phyloP scores from a whole-genome alignment of 2,888 invertebrate genomes.

The Petrophora chlorosata region DNA sequence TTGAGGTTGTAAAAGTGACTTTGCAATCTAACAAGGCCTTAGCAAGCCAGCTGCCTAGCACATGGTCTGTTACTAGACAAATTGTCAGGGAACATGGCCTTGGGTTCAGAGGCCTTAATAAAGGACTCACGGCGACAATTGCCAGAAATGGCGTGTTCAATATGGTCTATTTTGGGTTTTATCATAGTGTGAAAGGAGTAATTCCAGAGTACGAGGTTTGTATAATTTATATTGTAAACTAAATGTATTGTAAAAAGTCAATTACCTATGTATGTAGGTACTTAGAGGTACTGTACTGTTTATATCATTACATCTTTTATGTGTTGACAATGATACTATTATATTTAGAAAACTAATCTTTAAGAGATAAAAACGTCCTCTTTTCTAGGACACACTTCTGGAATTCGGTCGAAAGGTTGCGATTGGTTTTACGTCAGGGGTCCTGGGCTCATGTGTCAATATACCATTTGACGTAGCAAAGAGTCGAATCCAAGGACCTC shows the following conservation, averaged over 20 bases:
- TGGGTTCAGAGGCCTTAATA: conserved; percentile 91
- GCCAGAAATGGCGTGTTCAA: conserved; percentile 96
- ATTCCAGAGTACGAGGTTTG: conserved; percentile 86
- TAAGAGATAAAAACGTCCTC: background rate
- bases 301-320: background rate
- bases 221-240: background rate
- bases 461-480: conserved; percentile 99
- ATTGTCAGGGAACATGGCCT: conserved; percentile 91
- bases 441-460: conserved; percentile 93
- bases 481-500: conserved; percentile 97
- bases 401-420: conserved; percentile 90
- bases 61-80: conserved; percentile 90
- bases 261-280: background rate
- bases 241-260: background rate
- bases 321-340: background rate
- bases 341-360: background rate
- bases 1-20: conserved; percentile 97
- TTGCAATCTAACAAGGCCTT: conserved; percentile 89
- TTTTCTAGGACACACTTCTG: conserved; percentile 84
- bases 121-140: conserved; percentile 94
- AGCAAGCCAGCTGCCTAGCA: conserved; percentile 87
- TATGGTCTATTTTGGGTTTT: conserved; percentile 97
- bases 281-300: background rate
- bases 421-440: conserved; percentile 94
- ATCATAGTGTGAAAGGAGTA: conserved; percentile 93